Evolutionary conservation across 2,888 invertebrate genomes (phyloP).

Genomic region (Ochlodes sylvanus): DNA sequence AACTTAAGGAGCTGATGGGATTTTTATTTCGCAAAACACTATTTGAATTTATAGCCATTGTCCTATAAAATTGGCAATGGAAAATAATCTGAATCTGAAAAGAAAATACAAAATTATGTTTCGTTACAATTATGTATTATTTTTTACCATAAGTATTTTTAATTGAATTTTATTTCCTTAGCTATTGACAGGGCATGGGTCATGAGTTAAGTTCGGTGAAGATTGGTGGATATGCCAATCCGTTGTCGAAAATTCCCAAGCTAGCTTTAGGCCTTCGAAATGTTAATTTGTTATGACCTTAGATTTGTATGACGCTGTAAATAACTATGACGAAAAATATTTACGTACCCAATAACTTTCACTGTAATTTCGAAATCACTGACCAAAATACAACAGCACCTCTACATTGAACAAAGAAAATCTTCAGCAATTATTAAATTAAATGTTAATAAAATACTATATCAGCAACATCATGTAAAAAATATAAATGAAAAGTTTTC

Average conservation of each 20-base stretch:
- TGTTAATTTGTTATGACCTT: too few relatives aligned
- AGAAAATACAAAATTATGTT: background rate
- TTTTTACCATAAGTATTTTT: too few relatives aligned
- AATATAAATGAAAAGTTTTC: slow-evolving; percentile 38
- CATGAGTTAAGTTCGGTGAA: too few relatives aligned
- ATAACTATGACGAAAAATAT: too few relatives aligned
- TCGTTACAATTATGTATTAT: too few relatives aligned
- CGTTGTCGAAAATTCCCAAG: too few relatives aligned
- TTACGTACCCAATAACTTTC: slow-evolving; percentile 40
- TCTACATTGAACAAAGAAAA: slow-evolving; percentile 65
- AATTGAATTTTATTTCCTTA: too few relatives aligned
- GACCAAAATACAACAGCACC: slow-evolving; percentile 49
- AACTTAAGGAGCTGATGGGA: slow-evolving; percentile 45
- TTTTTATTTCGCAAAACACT: slow-evolving; percentile 50
- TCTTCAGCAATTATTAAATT: slow-evolving; percentile 51
- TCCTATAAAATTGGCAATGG: slow-evolving; percentile 5
- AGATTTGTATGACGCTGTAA: too few relatives aligned
- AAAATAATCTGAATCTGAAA: slow-evolving; percentile 11
- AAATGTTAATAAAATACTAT: slow-evolving; percentile 53
- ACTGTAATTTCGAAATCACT: slow-evolving; percentile 68
- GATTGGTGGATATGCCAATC: too few relatives aligned
- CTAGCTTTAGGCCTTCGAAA: too few relatives aligned
- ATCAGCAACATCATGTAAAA: slow-evolving; percentile 55
- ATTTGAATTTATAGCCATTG: slow-evolving; percentile 61
- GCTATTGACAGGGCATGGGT: too few relatives aligned